Evolutionary conservation across 2,113 vertebrate species (phyloP).

Genomic region (Athene noctua): DNA sequence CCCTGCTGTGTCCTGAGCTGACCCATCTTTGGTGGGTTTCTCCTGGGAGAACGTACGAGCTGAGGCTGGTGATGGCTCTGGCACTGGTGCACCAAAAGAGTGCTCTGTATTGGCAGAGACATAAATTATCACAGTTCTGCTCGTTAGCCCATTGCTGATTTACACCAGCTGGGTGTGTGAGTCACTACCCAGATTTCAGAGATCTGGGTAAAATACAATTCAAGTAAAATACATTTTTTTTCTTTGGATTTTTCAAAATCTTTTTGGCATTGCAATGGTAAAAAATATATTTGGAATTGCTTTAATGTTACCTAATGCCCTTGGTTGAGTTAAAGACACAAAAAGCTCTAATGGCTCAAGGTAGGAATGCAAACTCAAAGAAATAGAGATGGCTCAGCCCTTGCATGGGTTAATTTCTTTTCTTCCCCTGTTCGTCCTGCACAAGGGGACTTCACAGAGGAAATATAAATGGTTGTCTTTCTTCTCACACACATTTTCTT

Average conservation of each 20-base stretch:
- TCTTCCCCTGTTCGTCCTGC: background rate
- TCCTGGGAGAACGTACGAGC: fast-evolving
- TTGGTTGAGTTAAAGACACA: background rate
- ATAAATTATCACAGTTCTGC: background rate
- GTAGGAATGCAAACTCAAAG: background rate
- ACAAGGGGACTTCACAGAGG: background rate
- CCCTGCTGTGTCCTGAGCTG: background rate
- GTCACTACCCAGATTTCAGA: background rate
- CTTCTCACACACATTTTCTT: background rate
- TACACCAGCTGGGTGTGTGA: background rate
- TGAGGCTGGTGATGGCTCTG: background rate
- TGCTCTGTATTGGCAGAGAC: background rate
- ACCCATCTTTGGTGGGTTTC: background rate
- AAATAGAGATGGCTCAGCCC: background rate
- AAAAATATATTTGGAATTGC: background rate
- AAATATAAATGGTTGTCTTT: background rate
- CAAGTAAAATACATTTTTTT: background rate
- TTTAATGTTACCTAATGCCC: background rate
- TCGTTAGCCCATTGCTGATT: background rate
- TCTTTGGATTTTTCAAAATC: background rate
- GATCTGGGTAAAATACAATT: background rate
- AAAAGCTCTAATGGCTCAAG: background rate
- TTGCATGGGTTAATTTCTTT: background rate
- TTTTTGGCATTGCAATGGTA: background rate
- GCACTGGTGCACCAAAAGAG: background rate